These are phyloP conservation scores for Calyptommatus sinebrachiatus DNA, from an alignment of 2,113 vertebrate genomes.

Conservation along the genomic window DNA sequence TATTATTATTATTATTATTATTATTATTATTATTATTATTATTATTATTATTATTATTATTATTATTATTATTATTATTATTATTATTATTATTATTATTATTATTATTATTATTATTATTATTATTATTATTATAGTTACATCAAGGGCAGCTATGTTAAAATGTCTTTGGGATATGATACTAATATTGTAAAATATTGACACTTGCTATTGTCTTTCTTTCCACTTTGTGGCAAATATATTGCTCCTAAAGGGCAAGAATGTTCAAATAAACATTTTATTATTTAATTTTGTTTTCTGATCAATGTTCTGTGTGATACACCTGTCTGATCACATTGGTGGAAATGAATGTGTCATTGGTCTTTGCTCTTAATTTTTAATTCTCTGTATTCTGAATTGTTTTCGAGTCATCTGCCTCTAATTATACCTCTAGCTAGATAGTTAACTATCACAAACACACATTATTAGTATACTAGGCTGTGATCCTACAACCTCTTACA, in stretches of 20 bases:
- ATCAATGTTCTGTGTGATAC: slow-evolving; percentile 29
- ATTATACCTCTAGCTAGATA: not conserved
- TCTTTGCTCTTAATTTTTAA: slow-evolving; percentile 11
- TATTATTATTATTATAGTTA: slow-evolving; percentile 45
- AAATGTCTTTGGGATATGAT: slow-evolving; percentile 35
- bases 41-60: slow-evolving; percentile 50
- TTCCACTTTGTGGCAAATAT: slow-evolving; percentile 19
- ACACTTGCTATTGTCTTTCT: not conserved
- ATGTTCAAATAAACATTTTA: slow-evolving; percentile 28
- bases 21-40: slow-evolving; percentile 53
- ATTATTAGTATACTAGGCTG: too few species aligned
- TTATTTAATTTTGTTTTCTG: slow-evolving; percentile 37
- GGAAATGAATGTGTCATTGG: not conserved
- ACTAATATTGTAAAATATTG: not conserved
- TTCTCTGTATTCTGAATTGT: not conserved
- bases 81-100: slow-evolving; percentile 48
- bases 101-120: slow-evolving; percentile 50
- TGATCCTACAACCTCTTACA: too few species aligned
- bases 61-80: slow-evolving; percentile 46
- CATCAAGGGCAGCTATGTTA: slow-evolving; percentile 33
- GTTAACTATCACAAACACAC: not conserved
- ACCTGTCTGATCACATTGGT: slow-evolving; percentile 15
- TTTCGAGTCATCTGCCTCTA: accelerated
- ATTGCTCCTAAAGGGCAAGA: slow-evolving; percentile 21
- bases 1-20: slow-evolving; percentile 46